Evolutionary conservation across 1,140 invertebrate genomes (phyloP).

Genomic region (Sminthurinus signatus): DNA sequence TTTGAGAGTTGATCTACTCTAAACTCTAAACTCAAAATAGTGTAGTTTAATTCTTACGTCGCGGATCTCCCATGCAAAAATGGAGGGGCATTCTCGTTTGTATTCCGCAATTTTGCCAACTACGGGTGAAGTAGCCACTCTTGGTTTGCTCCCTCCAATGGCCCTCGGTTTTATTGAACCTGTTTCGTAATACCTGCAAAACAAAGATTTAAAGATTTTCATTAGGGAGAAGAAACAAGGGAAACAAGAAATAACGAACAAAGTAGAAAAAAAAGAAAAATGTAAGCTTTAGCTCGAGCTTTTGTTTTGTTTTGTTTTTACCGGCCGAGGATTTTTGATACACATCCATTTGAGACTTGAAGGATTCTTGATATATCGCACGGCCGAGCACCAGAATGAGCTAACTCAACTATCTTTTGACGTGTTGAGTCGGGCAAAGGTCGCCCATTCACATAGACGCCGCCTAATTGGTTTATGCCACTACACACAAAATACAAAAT

Average conservation of each 20-base stretch:
- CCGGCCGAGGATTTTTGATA: constrained; percentile 92
- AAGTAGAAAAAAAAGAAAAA: no score
- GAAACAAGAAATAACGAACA: no score
- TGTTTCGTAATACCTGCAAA: constrained; percentile 91
- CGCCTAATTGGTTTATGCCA: constrained; percentile 96
- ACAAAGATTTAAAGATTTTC: constrained; percentile 40
- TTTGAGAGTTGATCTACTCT: no score
- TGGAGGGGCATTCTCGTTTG: constrained; percentile 93
- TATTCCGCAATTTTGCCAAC: constrained; percentile 91
- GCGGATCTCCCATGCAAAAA: constrained; percentile 97
- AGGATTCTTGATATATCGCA: constrained; percentile 97
- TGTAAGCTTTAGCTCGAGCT: no score
- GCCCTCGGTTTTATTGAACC: constrained; percentile 91
- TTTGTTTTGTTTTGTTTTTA: no score
- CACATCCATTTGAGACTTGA: constrained; percentile 93
- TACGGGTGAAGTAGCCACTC: constrained; percentile 90
- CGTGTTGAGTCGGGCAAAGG: constrained; percentile 93
- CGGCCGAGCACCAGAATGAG: constrained; percentile 90
- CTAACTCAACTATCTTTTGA: constrained; percentile 96
- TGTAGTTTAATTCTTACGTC: no score
- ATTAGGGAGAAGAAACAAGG: background rate
- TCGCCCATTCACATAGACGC: constrained; percentile 95
- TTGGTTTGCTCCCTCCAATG: constrained; percentile 90
- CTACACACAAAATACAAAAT: constrained; percentile 65
- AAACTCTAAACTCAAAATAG: no score